A percentile compares a stretch with the other conserved stretches of the same genome.
Evolutionary conservation across 2,888 invertebrate genomes (phyloP).

Genomic region (Stratiomys singularior): DNA sequence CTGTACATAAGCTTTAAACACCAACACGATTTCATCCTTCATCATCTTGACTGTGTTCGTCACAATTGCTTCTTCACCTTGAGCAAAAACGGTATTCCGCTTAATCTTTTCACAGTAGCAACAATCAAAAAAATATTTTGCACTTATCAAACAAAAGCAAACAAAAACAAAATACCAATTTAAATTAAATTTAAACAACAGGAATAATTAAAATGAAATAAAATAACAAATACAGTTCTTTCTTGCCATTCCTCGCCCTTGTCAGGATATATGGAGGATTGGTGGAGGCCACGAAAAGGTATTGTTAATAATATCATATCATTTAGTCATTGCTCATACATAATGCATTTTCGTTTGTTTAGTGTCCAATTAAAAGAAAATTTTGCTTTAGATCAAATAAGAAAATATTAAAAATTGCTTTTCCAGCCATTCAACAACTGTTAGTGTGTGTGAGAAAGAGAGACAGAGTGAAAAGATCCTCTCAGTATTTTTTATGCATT

Average conservation of each 20-base stretch:
- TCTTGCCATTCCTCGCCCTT: slow-evolving; percentile 88
- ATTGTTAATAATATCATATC: slow-evolving; percentile 62
- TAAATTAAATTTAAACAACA: slow-evolving; percentile 3
- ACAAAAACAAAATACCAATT: background rate
- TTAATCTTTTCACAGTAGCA: background rate
- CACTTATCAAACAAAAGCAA: no score
- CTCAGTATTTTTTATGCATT: no score
- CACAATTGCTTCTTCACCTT: slow-evolving; percentile 19
- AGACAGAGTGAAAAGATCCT: no score
- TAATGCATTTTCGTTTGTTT: slow-evolving; percentile 27
- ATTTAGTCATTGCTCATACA: slow-evolving; percentile 27
- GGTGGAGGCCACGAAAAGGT: slow-evolving; percentile 98
- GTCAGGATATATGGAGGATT: slow-evolving; percentile 98
- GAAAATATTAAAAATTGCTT: background rate
- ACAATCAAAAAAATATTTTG: background rate
- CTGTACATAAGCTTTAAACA: slow-evolving; percentile 66
- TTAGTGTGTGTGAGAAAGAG: slow-evolving; percentile 6
- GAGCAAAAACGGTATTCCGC: background rate
- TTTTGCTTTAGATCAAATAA: slow-evolving; percentile 11
- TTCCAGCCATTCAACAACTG: slow-evolving; percentile 14
- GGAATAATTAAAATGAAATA: slow-evolving; percentile 61
- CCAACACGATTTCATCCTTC: slow-evolving; percentile 17
- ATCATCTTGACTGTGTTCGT: background rate
- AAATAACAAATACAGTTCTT: slow-evolving; percentile 68
- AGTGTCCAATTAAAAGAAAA: background rate